These are phyloP conservation scores for Pteria penguin DNA, from an alignment of 2,888 invertebrate species.

Conservation along the genomic window DNA sequence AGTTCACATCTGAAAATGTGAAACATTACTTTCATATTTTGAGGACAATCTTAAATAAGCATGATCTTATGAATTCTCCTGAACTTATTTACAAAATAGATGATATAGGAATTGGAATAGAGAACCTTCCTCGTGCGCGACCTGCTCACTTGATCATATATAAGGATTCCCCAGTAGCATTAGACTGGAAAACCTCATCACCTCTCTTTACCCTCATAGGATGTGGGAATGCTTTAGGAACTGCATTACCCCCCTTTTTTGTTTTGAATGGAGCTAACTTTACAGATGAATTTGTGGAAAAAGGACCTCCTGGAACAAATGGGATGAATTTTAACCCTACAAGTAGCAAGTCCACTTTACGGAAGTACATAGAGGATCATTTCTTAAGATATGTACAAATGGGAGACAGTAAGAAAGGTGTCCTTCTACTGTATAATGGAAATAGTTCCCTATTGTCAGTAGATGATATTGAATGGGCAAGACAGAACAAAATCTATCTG, in stretches of 20 bases:
- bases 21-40: not conserved
- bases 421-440: not conserved
- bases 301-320: not conserved
- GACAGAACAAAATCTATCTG: not conserved
- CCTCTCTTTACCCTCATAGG: not conserved
- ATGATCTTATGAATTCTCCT: not conserved
- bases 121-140: not conserved
- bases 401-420: not conserved
- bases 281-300: not conserved
- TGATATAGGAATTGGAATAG: not conserved
- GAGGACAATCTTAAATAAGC: not conserved
- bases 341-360: not conserved
- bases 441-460: not conserved
- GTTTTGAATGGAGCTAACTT: not conserved
- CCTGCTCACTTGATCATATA: not conserved
- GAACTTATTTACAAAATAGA: not conserved
- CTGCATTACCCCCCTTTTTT: not conserved
- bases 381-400: not conserved
- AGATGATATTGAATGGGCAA: not conserved
- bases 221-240: not conserved
- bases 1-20: not conserved
- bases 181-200: too few relatives aligned
- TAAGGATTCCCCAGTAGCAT: too few relatives aligned
- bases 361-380: not conserved
- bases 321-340: not conserved